These are phyloP conservation scores for Dysmachus trigonus DNA, from an alignment of 2,888 invertebrate species.

Conservation along the genomic window DNA sequence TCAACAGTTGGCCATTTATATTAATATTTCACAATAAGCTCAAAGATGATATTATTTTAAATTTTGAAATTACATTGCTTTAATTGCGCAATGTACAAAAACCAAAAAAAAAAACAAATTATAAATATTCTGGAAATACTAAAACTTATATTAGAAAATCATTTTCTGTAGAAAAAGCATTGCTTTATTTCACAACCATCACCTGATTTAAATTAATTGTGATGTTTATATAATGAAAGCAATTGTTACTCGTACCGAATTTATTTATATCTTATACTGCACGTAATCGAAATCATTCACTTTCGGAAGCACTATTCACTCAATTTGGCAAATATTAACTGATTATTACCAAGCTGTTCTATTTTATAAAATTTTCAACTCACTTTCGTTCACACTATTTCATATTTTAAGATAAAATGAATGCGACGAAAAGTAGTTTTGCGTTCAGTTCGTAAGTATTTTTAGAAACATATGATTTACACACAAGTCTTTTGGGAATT, in stretches of 20 bases:
- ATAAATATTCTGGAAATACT: not conserved
- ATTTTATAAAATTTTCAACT: not conserved
- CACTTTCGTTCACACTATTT: slow-evolving; percentile 8
- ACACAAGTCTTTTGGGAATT: not conserved
- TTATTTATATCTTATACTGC: not conserved
- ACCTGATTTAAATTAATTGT: not conserved
- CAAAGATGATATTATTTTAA: not conserved
- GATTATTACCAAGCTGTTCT: not conserved
- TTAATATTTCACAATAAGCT: too few species aligned
- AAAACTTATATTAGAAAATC: not conserved
- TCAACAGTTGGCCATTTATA: too few species aligned
- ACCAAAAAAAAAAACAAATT: not conserved
- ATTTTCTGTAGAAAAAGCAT: not conserved
- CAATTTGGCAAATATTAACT: not conserved
- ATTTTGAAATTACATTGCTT: not conserved
- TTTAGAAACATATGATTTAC: not conserved
- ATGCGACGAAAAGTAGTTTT: not conserved
- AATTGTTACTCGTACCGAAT: not conserved
- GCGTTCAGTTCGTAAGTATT: not conserved
- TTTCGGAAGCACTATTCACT: not conserved
- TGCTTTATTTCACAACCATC: not conserved
- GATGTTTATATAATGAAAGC: not conserved
- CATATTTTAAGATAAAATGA: not conserved
- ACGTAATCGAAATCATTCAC: not conserved
- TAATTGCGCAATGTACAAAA: not conserved